phyloP scores from a whole-genome alignment of 2,113 vertebrate genomes.

The Peucedramus taeniatus region DNA sequence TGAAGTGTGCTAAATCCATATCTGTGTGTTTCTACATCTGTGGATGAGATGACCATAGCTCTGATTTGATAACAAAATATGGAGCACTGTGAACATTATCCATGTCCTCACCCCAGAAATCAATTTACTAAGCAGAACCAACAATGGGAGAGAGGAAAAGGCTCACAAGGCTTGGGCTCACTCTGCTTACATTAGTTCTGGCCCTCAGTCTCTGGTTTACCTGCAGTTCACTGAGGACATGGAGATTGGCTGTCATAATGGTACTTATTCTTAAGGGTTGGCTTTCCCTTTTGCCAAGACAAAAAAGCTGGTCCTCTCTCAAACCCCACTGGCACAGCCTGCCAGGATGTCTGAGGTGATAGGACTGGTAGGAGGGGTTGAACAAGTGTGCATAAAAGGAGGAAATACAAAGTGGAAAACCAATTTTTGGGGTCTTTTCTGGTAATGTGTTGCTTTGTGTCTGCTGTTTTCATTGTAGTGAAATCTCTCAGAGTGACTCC shows the following conservation, averaged over 20 bases:
- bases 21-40: not conserved
- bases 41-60: not conserved
- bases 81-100: not conserved
- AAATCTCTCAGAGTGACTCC: conserved; percentile 86
- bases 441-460: not conserved
- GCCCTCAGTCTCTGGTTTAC: not conserved
- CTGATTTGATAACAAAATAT: not conserved
- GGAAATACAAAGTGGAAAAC: not conserved
- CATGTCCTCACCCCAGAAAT: not conserved
- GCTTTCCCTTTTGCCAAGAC: not conserved
- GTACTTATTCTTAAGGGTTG: not conserved
- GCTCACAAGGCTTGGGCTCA: not conserved
- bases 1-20: not conserved
- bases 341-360: not conserved
- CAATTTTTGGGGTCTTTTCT: not conserved
- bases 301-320: not conserved
- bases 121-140: not conserved
- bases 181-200: not conserved
- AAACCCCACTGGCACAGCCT: not conserved
- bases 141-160: not conserved
- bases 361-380: not conserved
- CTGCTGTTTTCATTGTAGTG: conserved; percentile 71
- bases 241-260: not conserved
- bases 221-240: not conserved
- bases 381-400: not conserved